Evolutionary conservation across 1,140 invertebrate species (phyloP), one percentile per base, ranked within the genome.

Genomic region (Gonioctena quinquepunctata): DNA sequence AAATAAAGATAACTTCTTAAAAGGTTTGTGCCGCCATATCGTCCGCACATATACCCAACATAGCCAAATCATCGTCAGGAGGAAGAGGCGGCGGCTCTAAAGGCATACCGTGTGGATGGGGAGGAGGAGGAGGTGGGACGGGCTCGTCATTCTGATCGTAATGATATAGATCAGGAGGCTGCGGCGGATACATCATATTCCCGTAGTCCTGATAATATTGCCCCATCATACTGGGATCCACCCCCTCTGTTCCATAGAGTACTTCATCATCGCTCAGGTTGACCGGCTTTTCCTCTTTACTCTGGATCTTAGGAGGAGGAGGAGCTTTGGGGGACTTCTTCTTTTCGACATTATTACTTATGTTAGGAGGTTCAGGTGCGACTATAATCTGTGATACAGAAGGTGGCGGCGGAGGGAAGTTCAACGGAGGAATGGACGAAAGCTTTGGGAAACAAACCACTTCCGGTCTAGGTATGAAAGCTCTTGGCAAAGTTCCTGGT

Each of bases 1-100:
- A n/a, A n/a, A n/a, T n/a, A n/a, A n/a, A n/a, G n/a, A n/a, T n/a
- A n/a, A n/a, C n/a, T n/a, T n/a, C 50, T 75, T 74, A 80, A 75
- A 81, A 78, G 18, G 72, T 71, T 80, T 88, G 86, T 64, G 89
- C 89, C 7, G 89, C 89, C 76, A 90, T 87, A 79, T 91, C 90
- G 57, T 88, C 87, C 1, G 88, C 89, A 76, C 90, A 89, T 27
- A 91, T 90, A 2, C 90, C 90, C 26, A 91, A 82, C 87, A 91
- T 86, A 2, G 90, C 90, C 62, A 91, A 79, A 70, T 91, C 90
- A 49, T 91, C 89, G 66, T 87, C 83, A 2, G 77, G 80, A 0
- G 81, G 81, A 48, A 80, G 65, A 16, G 80, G 80, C 1, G 81
- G 80, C 2, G 81, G 80, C 69, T 79, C 75, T 18, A 82, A 68